Percentiles rank a stretch among this genome's conserved stretches.
Conservation (phyloP, 2,113 vertebrate genomes). For the Daubentonia madagascariensis region DNA sequence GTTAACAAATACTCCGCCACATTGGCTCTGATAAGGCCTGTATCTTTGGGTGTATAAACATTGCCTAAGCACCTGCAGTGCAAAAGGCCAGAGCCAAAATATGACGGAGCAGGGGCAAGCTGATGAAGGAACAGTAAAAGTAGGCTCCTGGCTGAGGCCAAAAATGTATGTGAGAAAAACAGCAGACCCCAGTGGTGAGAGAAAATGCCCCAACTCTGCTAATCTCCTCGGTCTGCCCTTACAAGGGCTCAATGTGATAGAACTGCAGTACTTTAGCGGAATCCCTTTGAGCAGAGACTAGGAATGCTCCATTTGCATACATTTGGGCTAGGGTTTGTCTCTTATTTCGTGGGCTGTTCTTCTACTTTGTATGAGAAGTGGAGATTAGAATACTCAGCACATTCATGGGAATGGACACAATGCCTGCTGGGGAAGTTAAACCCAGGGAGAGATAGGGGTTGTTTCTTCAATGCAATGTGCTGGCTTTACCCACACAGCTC, state of each 20-base stretch:
- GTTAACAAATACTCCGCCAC: not conserved
- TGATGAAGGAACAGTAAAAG: not conserved
- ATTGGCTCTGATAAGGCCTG: not conserved
- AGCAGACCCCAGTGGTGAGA: not conserved
- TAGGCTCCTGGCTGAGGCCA: not conserved
- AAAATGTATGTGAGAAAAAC: not conserved
- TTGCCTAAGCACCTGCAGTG: no score
- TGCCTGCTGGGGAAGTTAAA: not conserved
- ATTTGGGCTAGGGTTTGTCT: not conserved
- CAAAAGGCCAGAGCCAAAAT: not conserved
- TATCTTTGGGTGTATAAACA: not conserved
- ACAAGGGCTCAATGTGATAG: not conserved
- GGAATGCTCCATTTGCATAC: not conserved
- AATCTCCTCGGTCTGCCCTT: not conserved
- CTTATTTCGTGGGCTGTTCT: conserved; percentile 33
- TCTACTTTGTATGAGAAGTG: not conserved
- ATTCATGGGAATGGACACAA: not conserved
- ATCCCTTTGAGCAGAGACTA: not conserved
- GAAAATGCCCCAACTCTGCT: not conserved
- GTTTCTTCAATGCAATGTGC: not conserved
- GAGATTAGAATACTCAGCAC: conserved; percentile 17
- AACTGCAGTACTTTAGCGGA: not conserved
- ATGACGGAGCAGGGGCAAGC: not conserved
- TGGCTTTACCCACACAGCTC: not conserved
- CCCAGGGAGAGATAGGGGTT: not conserved